phyloP scores from a whole-genome alignment of 1,140 invertebrate genomes.

The Hypothenemus hampei region DNA sequence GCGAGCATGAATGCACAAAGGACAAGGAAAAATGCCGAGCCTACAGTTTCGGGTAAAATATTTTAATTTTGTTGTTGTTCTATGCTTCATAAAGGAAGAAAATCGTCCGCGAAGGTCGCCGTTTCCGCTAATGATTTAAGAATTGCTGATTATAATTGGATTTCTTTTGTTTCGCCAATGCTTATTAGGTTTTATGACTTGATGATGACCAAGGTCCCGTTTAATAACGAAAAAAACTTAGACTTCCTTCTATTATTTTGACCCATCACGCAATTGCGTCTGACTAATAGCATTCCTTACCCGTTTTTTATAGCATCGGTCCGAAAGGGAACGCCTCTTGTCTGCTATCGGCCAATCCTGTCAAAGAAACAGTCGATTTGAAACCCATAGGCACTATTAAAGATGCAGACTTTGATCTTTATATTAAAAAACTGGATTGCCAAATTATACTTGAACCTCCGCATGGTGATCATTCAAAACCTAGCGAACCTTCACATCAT shows the following conservation, averaged over 20 bases:
- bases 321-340: constrained; percentile 59
- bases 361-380: constrained; percentile 43
- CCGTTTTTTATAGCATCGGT: constrained; percentile 49
- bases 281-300: too few species aligned
- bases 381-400: constrained; percentile 45
- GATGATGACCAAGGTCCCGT: constrained; percentile 7
- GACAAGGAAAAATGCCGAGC: constrained; percentile 40
- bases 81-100: neutral
- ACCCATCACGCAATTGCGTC: neutral
- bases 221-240: constrained; percentile 6
- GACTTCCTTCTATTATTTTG: constrained; percentile 15
- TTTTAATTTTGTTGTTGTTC: too few species aligned
- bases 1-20: constrained; percentile 40
- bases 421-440: constrained; percentile 52
- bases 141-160: constrained; percentile 16
- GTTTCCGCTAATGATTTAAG: constrained; percentile 17
- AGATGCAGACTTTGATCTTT: constrained; percentile 59
- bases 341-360: constrained; percentile 48
- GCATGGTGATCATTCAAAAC: neutral
- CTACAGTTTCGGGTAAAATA: constrained; percentile 43
- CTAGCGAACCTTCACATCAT: too few species aligned
- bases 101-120: constrained; percentile 11
- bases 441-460: constrained; percentile 37
- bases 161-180: constrained; percentile 20
- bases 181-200: constrained; percentile 20